Base-by-base conservation (phyloP, 2,888 invertebrate genomes). In the Cetonia aurata region DNA sequence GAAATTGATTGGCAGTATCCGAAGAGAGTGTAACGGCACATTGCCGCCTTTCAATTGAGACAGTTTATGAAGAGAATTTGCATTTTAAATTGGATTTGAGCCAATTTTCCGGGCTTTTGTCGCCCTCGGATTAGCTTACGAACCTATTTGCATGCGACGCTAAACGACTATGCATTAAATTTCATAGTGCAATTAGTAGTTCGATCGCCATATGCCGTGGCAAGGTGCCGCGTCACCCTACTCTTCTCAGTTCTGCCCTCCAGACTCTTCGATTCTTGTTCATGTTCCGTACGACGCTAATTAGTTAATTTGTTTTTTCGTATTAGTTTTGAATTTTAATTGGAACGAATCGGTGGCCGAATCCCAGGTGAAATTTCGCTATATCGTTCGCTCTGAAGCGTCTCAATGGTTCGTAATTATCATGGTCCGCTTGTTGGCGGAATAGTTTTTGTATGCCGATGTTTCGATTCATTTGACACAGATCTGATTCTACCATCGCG, bases 81-180 rank as follows among this genome's bases (percentile, higher is more conserved):
- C 81, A 81, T 82, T 80, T 79, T 80, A 82, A 80, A 82, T 83
- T 82, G 80, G 81, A 82, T 80, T 77, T 77, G 72, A 76, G 79
- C 79, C 82, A 82, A 82, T 82, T 83, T 81, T 81, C 80, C 78
- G 78, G 79, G 79, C 77, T 79, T 81, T 79, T 82, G 80, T 79
- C 81, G 79, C 79, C 79, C 78, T 77, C 65, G 72, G 72, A 73
- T 74, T 75, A 72, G 69, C 71, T 44, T 72, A 67, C 67, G 72
- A 73, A 72, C 74, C 75, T 69, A 73, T 77, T 77, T 77, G 75
- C 75, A 75, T 75, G 72, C 71, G 65, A 52, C 56, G 59, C 55
- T 71, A 70, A 70, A 71, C 66, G 72, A 52, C 71, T 71, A 72
- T 71, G 65, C 66, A 73, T 71, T 74, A 72, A 74, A 73, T 74